Evolutionary conservation across 2,113 vertebrate genomes (phyloP), one percentile per base, ranked within the genome.

Genomic region (Carollia perspicillata): DNA sequence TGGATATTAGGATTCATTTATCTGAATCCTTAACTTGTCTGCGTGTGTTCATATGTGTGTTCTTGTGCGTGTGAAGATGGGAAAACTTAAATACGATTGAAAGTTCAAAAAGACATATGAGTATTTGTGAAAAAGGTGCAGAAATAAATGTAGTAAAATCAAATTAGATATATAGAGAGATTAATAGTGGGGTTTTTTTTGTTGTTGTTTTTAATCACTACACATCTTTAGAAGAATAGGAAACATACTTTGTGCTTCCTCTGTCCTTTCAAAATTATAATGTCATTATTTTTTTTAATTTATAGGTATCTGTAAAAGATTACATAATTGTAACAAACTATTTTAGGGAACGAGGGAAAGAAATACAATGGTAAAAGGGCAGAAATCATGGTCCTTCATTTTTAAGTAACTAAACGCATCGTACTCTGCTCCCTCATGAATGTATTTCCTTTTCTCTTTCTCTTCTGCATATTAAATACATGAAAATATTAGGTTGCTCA

Each of bases 261-360:
- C 33, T 51, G n/a, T 53, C 86, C 33, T 68, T 89, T 90, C 78
- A 91, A 74, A 94, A 79, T 86, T 40, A 84, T 66, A 13, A 6
- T 84, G 11, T n/a, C 78, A 35, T 75, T 44, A 47, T 84, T 30
- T 58, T 58, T 72, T 49, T 90, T 3, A 51, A 95, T 87, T 18
- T 93, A 14, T 6, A 81, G 79, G 0, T 44, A 89, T 79, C 58
- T 94, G 1, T 51, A 87, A 80, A 69, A 77, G 35, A 0, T 89
- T 84, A 77, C 37, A 8, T 90, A 87, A 91, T 49, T 87, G 12
- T 93, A 93, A 49, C 65, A 93, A 94, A 84, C 79, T 78, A 93
- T 80, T 86, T 87, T 79, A 93, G 44, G 22, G 33, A 85, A 79
- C 92, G 20, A 83, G 37, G 5, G 88, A 85, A 88, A 81, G 33